Evolutionary conservation across 2,888 invertebrate genomes (phyloP), one percentile per base, ranked within the genome.

Genomic region (Clanis bilineata): DNA sequence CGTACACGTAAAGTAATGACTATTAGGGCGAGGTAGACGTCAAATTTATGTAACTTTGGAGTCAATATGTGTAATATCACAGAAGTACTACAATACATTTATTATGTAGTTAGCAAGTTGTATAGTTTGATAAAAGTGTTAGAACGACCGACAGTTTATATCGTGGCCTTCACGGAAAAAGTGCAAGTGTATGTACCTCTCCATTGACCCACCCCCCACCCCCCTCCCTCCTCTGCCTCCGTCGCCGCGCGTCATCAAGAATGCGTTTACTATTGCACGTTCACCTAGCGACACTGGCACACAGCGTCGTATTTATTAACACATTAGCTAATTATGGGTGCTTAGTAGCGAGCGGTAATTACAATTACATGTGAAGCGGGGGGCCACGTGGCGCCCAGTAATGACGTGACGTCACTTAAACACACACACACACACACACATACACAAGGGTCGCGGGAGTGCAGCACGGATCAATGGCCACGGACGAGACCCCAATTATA

Each of bases 331-430:
- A 51, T 51, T 51, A 51, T 10, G 28, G 32, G 51, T 18, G 18
- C 45, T 51, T 51, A 51, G 51, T 10, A 51, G 51, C 5, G 7
- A 45, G 32, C 51, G 28, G 51, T 51, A 28, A 32, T 32, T 51
- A 51, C 51, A 51, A 51, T 32, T 51, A 51, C 32, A 51, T 51
- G 51, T 51, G 51, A 51, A 51, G 28, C 51, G 51, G 15, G 51
- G 18, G 28, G 51, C 51, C 51, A 51, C 51, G 51, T 51, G 51
- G 51, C 18, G 51, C 28, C 32, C 51, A 10, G 32, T 51, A 51
- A 51, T 28, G 51, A 51, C 28, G 18, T 51, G 51, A 51, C 51
- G 51, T 32, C 51, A 51, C 51, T 22, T 15, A 47, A 23, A 32
- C 51, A 51, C 51, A 51, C 51, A 18, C 45, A 45, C 22, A 45